phyloP scores from a whole-genome alignment of 1,140 invertebrate genomes.

The Macrobrachium rosenbergii region DNA sequence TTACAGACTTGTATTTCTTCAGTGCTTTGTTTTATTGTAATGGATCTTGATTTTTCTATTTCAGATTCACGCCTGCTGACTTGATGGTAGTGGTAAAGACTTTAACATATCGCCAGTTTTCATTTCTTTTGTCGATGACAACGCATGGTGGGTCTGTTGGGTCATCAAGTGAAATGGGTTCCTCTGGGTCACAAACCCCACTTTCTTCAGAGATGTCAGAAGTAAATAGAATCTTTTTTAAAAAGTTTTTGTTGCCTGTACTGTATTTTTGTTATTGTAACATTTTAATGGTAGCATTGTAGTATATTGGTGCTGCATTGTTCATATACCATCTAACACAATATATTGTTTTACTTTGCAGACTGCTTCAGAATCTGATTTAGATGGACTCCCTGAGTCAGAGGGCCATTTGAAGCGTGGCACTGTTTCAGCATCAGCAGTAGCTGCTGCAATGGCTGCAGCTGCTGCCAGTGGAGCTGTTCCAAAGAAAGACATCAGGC shows the following conservation, averaged over 20 bases:
- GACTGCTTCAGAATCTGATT: conserved; percentile 61
- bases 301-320: background rate
- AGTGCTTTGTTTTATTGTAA: background rate
- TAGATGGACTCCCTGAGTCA: conserved; percentile 60
- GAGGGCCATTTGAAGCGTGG: conserved; percentile 58
- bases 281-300: background rate
- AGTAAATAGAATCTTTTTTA: conserved; percentile 4
- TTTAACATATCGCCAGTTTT: conserved; percentile 63
- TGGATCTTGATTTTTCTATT: background rate
- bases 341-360: conserved; percentile 1
- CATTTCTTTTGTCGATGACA: conserved; percentile 64
- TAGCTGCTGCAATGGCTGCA: conserved; percentile 11
- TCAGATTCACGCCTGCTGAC: conserved; percentile 65
- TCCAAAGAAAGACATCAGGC: conserved; percentile 47
- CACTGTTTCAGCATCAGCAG: conserved; percentile 28
- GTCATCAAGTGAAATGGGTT: conserved; percentile 55
- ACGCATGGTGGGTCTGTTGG: conserved; percentile 46
- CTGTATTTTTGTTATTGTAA: background rate
- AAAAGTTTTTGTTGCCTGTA: no score
- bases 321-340: no score
- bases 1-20: background rate
- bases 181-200: conserved; percentile 52
- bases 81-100: conserved; percentile 65
- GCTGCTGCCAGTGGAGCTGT: conserved; percentile 41
- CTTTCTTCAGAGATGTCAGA: conserved; percentile 64